A percentile compares a stretch with the other conserved stretches of the same genome.
Evolutionary conservation across 2,888 invertebrate species (phyloP).

Genomic region (Latheticus oryzae): DNA sequence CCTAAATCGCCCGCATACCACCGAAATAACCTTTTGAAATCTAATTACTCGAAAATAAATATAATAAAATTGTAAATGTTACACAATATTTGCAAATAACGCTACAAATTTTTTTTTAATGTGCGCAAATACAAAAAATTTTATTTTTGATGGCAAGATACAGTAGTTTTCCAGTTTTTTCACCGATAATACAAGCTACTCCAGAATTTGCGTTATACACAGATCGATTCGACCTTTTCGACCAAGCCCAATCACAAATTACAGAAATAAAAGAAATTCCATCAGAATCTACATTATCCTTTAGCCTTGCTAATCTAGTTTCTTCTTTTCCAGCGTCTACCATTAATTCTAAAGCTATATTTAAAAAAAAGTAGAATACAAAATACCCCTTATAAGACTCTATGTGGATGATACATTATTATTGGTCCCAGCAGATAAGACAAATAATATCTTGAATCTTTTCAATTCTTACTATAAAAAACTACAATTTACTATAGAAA

Average conservation of each 20-base stretch:
- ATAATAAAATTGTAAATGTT: too few species aligned
- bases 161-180: not conserved
- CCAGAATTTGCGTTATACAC: not conserved
- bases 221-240: not conserved
- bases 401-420: too few species aligned
- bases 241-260: not conserved
- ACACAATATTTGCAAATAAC: too few species aligned
- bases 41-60: too few species aligned
- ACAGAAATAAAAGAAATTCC: not conserved
- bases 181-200: constrained; percentile 1
- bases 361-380: not conserved
- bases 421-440: too few species aligned
- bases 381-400: too few species aligned
- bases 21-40: too few species aligned
- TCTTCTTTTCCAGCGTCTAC: constrained; percentile 5
- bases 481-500: too few species aligned
- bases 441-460: too few species aligned
- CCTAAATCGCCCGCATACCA: too few species aligned
- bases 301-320: not conserved
- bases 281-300: not conserved
- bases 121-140: constrained; percentile 3
- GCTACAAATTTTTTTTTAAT: too few species aligned
- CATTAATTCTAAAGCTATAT: constrained; percentile 1
- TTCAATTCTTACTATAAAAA: too few species aligned
- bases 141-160: constrained; percentile 3